Conservation (phyloP, 2,888 invertebrate species). For the Gonocerus acuteangulatus region DNA sequence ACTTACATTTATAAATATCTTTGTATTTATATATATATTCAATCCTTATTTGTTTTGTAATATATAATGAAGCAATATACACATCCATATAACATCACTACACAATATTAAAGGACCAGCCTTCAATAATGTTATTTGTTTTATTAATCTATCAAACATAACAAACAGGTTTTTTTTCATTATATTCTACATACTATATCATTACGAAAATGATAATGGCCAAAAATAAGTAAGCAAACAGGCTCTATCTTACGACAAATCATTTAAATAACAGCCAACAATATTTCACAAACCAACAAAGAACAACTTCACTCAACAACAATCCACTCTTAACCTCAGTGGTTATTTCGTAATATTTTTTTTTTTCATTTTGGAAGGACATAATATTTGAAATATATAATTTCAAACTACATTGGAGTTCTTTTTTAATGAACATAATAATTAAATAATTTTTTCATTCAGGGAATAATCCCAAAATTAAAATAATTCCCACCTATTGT, state of each 20-base stretch:
- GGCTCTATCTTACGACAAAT: conserved; percentile 11
- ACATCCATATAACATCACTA: conserved; percentile 35
- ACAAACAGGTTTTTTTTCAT: neutral
- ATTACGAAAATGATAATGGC: conserved; percentile 21
- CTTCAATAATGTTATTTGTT: conserved; percentile 29
- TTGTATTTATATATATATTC: conserved; percentile 31
- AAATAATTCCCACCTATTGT: too few species aligned
- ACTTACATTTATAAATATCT: conserved; percentile 28
- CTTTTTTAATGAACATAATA: too few species aligned
- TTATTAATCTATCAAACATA: conserved; percentile 25
- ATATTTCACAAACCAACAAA: neutral
- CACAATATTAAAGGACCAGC: conserved; percentile 36
- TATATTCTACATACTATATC: conserved; percentile 7
- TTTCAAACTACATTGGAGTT: too few species aligned
- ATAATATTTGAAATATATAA: too few species aligned
- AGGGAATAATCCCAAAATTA: too few species aligned
- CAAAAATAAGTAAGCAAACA: conserved; percentile 23
- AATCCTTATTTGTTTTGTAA: conserved; percentile 5
- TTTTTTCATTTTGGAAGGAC: too few species aligned
- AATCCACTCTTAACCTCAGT: too few species aligned
- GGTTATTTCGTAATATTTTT: too few species aligned
- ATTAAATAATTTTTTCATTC: too few species aligned
- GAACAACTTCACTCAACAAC: neutral
- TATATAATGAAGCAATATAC: conserved; percentile 28
- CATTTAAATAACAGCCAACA: neutral